These are phyloP conservation scores for Ophion costatus DNA, from an alignment of 2,888 invertebrate species.

Conservation along the genomic window DNA sequence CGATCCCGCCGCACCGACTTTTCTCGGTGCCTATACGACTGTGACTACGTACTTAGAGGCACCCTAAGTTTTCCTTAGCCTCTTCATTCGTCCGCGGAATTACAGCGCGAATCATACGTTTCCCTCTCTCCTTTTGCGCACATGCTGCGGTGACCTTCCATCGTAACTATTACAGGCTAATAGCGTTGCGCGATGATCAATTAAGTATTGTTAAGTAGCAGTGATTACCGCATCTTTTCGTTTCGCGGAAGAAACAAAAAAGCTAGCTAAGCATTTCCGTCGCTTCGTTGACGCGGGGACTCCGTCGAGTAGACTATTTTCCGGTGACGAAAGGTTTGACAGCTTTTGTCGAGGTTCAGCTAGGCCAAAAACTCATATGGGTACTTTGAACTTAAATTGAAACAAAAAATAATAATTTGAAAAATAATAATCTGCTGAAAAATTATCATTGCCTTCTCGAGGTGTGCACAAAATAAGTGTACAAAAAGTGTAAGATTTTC, in stretches of 20 bases:
- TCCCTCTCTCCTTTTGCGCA: not conserved
- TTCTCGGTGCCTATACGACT: conserved; percentile 10
- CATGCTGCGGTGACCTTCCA: not conserved
- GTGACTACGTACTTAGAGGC: conserved; percentile 19
- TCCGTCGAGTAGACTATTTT: not conserved
- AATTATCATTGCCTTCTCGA: too few relatives aligned
- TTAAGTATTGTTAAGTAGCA: not conserved
- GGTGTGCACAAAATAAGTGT: too few relatives aligned
- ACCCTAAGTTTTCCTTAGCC: conserved; percentile 50
- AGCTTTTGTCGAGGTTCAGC: too few relatives aligned
- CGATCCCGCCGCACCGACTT: not conserved
- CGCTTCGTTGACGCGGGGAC: not conserved
- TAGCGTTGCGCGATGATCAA: conserved; percentile 19
- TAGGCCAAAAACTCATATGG: too few relatives aligned
- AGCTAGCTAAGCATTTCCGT: not conserved
- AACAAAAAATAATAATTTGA: too few relatives aligned
- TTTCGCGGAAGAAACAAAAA: not conserved
- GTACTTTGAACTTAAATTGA: too few relatives aligned
- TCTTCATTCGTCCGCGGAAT: conserved; percentile 33
- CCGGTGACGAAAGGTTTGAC: not conserved
- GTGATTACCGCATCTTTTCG: not conserved
- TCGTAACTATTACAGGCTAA: conserved; percentile 14
- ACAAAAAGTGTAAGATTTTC: too few relatives aligned
- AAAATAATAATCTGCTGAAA: too few relatives aligned
- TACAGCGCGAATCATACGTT: conserved; percentile 37